Evolutionary conservation across 2,113 vertebrate genomes (phyloP).

Genomic region (Lontra canadensis): DNA sequence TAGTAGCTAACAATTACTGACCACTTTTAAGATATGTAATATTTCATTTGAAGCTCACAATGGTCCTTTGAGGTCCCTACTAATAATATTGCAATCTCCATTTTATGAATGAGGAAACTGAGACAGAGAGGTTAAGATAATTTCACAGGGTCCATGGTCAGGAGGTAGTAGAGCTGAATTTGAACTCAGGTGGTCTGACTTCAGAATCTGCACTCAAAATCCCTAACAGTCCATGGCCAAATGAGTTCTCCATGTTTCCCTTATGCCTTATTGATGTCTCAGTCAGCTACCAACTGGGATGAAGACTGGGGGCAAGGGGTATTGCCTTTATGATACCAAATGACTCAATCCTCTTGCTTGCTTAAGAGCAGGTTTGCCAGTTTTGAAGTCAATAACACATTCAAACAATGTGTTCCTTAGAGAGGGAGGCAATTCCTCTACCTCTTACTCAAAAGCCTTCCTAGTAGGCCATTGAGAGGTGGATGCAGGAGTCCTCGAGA

Average conservation of each 20-base stretch:
- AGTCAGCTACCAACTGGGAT: background rate
- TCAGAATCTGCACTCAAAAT: background rate
- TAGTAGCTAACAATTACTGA: background rate
- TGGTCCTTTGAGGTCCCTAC: background rate
- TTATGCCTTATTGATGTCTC: background rate
- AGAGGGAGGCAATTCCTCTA: background rate
- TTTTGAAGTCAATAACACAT: background rate
- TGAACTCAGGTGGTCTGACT: background rate
- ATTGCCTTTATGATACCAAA: background rate
- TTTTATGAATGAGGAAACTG: background rate
- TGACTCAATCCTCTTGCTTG: background rate
- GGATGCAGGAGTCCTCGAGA: background rate
- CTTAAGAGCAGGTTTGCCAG: background rate
- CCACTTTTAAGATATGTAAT: background rate
- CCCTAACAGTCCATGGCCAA: background rate
- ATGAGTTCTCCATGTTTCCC: background rate
- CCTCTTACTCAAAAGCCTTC: background rate
- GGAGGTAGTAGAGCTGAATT: background rate
- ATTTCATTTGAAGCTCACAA: conserved; percentile 17
- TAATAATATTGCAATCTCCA: background rate
- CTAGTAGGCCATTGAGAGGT: background rate
- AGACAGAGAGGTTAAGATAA: background rate
- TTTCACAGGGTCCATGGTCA: background rate
- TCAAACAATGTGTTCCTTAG: background rate
- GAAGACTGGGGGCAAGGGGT: background rate